Evolutionary conservation across 1,140 invertebrate species (phyloP), one percentile per base, ranked within the genome.

Genomic region (Nymphalis io): DNA sequence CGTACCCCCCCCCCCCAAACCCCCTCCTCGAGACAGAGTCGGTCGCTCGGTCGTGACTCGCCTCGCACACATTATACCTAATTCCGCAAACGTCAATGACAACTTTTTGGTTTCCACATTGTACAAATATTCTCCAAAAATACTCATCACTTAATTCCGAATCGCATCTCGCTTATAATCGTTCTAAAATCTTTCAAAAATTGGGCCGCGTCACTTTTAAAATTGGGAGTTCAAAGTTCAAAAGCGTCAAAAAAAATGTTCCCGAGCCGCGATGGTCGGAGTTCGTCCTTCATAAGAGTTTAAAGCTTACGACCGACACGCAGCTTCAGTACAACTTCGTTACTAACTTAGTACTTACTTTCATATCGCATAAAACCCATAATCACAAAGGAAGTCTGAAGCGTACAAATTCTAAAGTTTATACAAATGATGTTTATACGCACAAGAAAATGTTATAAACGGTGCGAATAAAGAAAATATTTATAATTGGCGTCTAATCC

Each of bases 61-160:
- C 12, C 40, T 44, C 53, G 51, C 68, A 60, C 68, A 70, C 63
- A 70, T 63, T 63, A 63, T 63, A 53, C 53, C 68, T 70, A 53
- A 68, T 33, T 70, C 67, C 40, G 68, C 73, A 78, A 82, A 78
- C 67, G 76, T 75, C 74, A 73, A 82, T 78, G 70, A 83, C 61
- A 81, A 82, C 40, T 77, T 87, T 89, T 89, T 89, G 84, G 87
- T 87, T 87, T 87, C 63, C 80, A 79, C 80, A 76, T 87, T 84
- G 83, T 85, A 85, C 82, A 83, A 86, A 85, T 75, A 82, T 77
- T 63, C 70, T 85, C 82, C 79, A 83, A 85, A 85, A 88, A 83
- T 84, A 83, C 81, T 66, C 66, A 53, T 60, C 53, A 18, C 67
- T 60, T n/a, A 44, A 39, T 57, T 6, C 51, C 51, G 38, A 55